Evolutionary conservation across 2,888 invertebrate genomes (phyloP).

Genomic region (Drosophila borealis): DNA sequence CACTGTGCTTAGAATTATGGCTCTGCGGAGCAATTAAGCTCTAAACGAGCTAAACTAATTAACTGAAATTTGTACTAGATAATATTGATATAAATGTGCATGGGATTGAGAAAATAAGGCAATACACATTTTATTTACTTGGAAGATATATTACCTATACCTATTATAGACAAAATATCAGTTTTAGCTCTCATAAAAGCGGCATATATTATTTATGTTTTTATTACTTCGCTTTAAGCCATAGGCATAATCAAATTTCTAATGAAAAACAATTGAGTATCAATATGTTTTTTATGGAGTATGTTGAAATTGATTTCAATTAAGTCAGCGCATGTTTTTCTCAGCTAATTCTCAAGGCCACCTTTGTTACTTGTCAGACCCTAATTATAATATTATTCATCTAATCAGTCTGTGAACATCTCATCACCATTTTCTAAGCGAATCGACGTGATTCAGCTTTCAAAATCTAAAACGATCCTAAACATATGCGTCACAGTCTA

Average conservation of each 20-base stretch:
- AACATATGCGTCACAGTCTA: slow-evolving; percentile 34
- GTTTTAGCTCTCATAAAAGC: background rate
- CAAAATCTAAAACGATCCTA: slow-evolving; percentile 16
- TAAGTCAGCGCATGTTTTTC: slow-evolving; percentile 3
- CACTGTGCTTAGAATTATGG: slow-evolving; percentile 20
- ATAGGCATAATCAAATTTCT: slow-evolving; percentile 2
- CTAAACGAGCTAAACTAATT: slow-evolving; percentile 44
- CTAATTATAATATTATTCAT: slow-evolving; percentile 43
- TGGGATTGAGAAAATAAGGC: too few relatives aligned
- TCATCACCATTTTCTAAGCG: slow-evolving; percentile 7
- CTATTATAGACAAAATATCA: too few relatives aligned
- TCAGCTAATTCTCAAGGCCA: slow-evolving; percentile 24
- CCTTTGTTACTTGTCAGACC: slow-evolving; percentile 5
- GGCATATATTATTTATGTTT: background rate
- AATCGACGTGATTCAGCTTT: slow-evolving; percentile 39
- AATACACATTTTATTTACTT: background rate
- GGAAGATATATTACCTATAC: background rate
- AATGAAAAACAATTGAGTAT: slow-evolving; percentile 6
- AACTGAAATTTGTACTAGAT: slow-evolving; percentile 30
- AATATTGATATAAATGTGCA: slow-evolving; percentile 4
- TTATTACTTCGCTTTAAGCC: background rate
- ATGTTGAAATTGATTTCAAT: slow-evolving; percentile 2
- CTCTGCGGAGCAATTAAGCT: slow-evolving; percentile 20
- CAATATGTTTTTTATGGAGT: background rate
- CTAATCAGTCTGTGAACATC: slow-evolving; percentile 14